A percentile compares a stretch with the other conserved stretches of the same genome.
phyloP scores from a whole-genome alignment of 1,140 invertebrate genomes.

The Amyelois transitella region DNA sequence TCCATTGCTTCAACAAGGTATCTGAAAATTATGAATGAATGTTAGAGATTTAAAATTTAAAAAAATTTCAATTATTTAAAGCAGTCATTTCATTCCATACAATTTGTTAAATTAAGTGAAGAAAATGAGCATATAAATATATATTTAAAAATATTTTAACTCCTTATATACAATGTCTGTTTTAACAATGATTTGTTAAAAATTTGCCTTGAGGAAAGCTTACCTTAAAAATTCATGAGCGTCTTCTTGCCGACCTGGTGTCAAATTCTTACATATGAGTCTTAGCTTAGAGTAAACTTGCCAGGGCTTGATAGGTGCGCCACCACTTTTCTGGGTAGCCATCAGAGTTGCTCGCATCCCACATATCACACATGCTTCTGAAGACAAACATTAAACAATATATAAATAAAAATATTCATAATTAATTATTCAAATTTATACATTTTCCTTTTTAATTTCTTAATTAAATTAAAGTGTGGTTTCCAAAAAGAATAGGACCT shows the following conservation, averaged over 20 bases:
- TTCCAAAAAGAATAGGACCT: too few species aligned
- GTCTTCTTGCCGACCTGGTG: slow-evolving; percentile 95
- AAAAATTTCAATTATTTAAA: slow-evolving; percentile 1
- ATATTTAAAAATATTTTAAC: too few species aligned
- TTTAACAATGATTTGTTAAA: too few species aligned
- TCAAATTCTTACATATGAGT: slow-evolving; percentile 92
- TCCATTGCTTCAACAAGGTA: slow-evolving; percentile 96
- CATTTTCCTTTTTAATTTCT: too few species aligned
- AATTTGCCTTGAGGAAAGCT: too few species aligned
- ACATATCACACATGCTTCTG: slow-evolving; percentile 87
- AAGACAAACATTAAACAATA: slow-evolving; percentile 18
- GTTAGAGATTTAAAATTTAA: neutral
- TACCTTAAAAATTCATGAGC: slow-evolving; percentile 91
- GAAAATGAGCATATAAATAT: too few species aligned
- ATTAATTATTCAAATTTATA: too few species aligned
- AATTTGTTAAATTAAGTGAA: neutral
- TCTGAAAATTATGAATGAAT: slow-evolving; percentile 32
- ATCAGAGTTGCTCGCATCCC: slow-evolving; percentile 86
- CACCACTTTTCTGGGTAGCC: slow-evolving; percentile 80
- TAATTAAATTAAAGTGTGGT: too few species aligned
- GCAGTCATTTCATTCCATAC: neutral
- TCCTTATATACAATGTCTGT: too few species aligned
- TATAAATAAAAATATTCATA: too few species aligned
- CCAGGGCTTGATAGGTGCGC: slow-evolving; percentile 81
- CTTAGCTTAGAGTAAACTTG: slow-evolving; percentile 79